Conservation (phyloP, 2,888 invertebrate genomes). For the Drosophila recens region DNA sequence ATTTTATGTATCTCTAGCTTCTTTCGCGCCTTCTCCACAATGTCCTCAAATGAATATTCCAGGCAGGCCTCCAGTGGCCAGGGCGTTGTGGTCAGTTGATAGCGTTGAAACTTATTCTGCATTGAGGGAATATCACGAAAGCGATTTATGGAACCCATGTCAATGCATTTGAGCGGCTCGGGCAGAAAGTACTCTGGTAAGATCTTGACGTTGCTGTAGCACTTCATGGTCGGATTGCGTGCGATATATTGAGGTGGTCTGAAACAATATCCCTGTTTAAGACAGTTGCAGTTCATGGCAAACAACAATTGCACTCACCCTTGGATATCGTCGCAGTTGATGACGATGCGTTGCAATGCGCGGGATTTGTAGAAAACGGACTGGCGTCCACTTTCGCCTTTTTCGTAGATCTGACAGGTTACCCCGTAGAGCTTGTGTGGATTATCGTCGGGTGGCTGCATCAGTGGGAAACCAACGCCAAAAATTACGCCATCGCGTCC, state of each 20-base stretch:
- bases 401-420: constrained; percentile 85
- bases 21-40: constrained; percentile 84
- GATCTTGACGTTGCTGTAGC: constrained; percentile 88
- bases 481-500: constrained; percentile 82
- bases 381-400: constrained; percentile 80
- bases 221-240: constrained; percentile 83
- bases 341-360: constrained; percentile 90
- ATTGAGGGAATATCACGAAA: constrained; percentile 84
- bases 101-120: constrained; percentile 78
- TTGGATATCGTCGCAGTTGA: constrained; percentile 76
- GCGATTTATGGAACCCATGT: constrained; percentile 85
- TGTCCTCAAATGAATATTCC: constrained; percentile 87
- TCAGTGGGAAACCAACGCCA: constrained; percentile 83
- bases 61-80: constrained; percentile 90
- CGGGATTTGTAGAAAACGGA: constrained; percentile 89
- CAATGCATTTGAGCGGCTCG: constrained; percentile 86
- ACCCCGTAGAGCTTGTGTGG: constrained; percentile 81
- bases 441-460: constrained; percentile 66
- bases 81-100: constrained; percentile 86
- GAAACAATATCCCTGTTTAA: constrained; percentile 1
- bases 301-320: constrained; percentile 62
- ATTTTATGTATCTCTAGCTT: constrained; percentile 82
- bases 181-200: constrained; percentile 89
- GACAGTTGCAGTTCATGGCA: background rate
- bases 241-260: constrained; percentile 82